These are phyloP conservation scores for Cremastinae sp. DNA, from an alignment of 2,888 invertebrate genomes.

Conservation along the genomic window DNA sequence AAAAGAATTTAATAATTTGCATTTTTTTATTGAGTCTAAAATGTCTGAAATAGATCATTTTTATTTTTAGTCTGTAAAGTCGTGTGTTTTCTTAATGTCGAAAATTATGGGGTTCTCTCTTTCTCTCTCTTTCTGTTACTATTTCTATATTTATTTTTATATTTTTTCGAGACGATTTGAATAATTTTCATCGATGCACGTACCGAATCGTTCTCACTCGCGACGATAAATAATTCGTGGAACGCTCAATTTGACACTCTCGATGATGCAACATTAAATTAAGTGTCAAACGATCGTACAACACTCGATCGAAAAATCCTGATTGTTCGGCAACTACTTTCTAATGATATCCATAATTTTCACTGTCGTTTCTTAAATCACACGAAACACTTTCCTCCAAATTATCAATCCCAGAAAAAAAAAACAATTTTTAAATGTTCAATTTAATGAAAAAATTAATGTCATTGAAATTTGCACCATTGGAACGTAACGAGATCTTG, in stretches of 20 bases:
- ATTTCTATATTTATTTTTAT: neutral
- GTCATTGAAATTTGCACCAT: no score
- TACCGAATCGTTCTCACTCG: constrained; percentile 10
- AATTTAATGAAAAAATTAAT: no score
- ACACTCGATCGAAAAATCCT: neutral
- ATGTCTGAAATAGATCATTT: neutral
- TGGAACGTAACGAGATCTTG: no score
- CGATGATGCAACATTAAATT: neutral
- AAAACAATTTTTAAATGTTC: no score
- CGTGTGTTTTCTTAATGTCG: constrained; percentile 13
- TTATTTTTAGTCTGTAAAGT: no score
- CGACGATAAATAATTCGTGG: neutral
- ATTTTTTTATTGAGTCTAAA: no score
- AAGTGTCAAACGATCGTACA: constrained; percentile 13
- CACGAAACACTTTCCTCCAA: neutral
- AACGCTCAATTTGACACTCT: constrained; percentile 22
- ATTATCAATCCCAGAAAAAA: no score
- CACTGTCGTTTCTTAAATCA: neutral
- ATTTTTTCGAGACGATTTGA: neutral
- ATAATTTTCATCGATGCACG: constrained; percentile 18
- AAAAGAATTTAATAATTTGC: no score
- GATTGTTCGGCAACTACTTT: no score
- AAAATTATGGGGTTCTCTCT: constrained; percentile 25
- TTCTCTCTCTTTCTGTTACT: constrained; percentile 5
- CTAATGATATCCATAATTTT: no score